Conservation (phyloP, 2,797 vertebrate genomes). For the Neomorphus geoffroyi region DNA sequence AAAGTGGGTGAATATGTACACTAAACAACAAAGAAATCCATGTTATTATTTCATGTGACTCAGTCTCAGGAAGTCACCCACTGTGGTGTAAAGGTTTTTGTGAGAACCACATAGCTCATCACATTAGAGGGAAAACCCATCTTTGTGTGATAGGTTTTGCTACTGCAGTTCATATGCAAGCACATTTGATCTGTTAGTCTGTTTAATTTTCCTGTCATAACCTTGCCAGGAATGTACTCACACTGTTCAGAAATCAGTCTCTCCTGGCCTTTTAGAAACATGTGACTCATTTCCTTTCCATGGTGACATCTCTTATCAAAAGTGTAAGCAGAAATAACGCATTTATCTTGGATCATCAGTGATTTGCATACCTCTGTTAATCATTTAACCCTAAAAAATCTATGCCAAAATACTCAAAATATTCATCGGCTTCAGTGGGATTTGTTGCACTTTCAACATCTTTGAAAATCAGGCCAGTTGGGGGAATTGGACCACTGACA, state of each 20-base stretch:
- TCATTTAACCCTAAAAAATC: background rate
- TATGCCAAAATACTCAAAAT: constrained; percentile 19
- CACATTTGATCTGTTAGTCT: background rate
- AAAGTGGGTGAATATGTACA: background rate
- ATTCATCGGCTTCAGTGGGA: background rate
- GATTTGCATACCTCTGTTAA: constrained; percentile 15
- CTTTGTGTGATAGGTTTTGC: background rate
- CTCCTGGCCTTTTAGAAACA: constrained; percentile 15
- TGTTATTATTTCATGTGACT: background rate
- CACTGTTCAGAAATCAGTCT: constrained; percentile 13
- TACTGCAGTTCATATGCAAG: background rate
- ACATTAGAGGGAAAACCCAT: background rate
- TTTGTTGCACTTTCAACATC: background rate
- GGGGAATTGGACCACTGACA: background rate
- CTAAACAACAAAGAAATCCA: background rate
- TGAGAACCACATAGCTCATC: background rate
- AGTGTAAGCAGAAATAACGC: background rate
- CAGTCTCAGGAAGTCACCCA: background rate
- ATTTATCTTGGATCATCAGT: constrained; percentile 6
- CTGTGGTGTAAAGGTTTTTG: background rate
- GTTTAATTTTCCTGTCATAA: background rate
- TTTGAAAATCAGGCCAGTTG: background rate
- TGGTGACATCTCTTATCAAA: background rate
- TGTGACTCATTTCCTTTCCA: constrained; percentile 42
- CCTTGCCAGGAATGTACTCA: constrained; percentile 22